phyloP scores from a whole-genome alignment of 2,113 vertebrate genomes.

The Tautogolabrus adspersus region DNA sequence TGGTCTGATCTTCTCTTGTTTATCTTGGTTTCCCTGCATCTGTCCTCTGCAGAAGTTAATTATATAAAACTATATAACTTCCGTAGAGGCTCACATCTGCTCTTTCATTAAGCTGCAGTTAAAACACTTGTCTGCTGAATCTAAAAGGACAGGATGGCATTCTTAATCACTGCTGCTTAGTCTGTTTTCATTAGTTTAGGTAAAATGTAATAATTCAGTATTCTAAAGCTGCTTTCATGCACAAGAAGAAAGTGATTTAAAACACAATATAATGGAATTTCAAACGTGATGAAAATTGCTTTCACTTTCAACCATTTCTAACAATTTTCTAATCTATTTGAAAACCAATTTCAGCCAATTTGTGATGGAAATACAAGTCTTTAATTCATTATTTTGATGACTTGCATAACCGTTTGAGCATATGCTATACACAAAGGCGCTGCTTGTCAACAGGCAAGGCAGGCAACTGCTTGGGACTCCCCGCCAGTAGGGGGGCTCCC shows the following conservation, averaged over 20 bases:
- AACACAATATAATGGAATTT: too few species aligned
- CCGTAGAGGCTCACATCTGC: not conserved
- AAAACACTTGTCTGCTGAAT: not conserved
- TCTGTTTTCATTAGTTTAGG: not conserved
- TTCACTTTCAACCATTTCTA: too few species aligned
- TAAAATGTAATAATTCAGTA: not conserved
- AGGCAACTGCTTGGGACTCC: too few species aligned
- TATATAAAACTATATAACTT: not conserved
- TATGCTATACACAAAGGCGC: too few species aligned
- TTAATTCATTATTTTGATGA: too few species aligned
- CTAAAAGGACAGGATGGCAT: not conserved
- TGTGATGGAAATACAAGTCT: not conserved
- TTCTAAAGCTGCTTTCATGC: not conserved
- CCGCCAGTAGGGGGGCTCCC: too few species aligned
- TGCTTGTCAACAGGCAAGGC: too few species aligned
- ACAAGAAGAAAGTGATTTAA: too few species aligned
- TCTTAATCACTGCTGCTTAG: not conserved
- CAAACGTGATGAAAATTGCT: too few species aligned
- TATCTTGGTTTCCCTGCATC: not conserved
- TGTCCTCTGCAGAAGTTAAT: not conserved
- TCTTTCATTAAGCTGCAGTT: not conserved
- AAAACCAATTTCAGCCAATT: not conserved
- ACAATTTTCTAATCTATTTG: not conserved
- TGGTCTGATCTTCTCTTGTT: conserved; percentile 3
- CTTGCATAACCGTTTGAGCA: too few species aligned